Conservation (phyloP, 2,888 invertebrate genomes). For the Epistrophella euchroma region DNA sequence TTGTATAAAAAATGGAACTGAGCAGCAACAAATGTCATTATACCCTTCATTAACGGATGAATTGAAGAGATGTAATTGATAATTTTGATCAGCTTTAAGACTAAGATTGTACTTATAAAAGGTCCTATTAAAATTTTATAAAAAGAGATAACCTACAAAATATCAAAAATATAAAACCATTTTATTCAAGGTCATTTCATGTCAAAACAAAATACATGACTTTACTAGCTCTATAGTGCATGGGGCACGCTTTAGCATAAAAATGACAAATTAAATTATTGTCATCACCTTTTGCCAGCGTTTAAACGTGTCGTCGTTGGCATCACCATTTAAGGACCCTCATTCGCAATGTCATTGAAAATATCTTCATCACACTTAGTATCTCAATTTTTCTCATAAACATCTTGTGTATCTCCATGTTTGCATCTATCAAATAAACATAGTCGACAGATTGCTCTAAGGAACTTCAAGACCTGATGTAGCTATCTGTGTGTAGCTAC, state of each 20-base stretch:
- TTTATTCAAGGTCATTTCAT: neutral
- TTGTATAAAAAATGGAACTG: neutral
- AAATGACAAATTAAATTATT: slow-evolving; percentile 8
- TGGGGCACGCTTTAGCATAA: neutral
- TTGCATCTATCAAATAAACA: slow-evolving; percentile 49
- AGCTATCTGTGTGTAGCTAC: slow-evolving; percentile 14
- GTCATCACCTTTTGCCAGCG: neutral
- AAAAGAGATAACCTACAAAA: neutral
- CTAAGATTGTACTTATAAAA: neutral
- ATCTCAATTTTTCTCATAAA: slow-evolving; percentile 34
- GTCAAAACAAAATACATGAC: neutral
- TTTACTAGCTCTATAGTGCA: neutral
- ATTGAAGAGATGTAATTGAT: too few species aligned
- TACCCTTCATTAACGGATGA: neutral
- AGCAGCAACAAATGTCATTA: neutral
- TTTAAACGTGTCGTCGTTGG: neutral
- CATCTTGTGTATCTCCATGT: slow-evolving; percentile 52
- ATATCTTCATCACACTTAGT: slow-evolving; percentile 42
- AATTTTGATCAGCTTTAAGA: neutral
- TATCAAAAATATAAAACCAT: neutral
- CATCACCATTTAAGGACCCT: slow-evolving; percentile 15
- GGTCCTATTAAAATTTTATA: neutral
- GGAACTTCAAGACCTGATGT: slow-evolving; percentile 52
- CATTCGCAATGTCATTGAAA: neutral
- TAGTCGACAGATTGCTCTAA: slow-evolving; percentile 41